Conservation (phyloP, 2,113 vertebrate genomes). For the Eurypyga helias region DNA sequence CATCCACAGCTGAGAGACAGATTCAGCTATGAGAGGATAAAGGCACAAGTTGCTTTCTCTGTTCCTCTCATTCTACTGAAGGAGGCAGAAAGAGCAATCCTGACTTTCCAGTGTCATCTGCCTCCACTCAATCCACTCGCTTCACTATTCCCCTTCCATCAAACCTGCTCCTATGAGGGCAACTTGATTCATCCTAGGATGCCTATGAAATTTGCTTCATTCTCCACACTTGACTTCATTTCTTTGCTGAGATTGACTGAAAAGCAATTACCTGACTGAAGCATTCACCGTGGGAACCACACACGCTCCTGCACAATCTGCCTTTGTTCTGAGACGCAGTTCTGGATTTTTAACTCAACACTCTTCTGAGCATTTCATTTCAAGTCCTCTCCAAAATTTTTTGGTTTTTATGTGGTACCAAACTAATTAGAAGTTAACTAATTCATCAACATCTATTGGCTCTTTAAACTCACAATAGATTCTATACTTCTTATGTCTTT, state of each 20-base stretch:
- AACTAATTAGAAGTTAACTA: constrained; percentile 38
- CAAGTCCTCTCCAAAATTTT: not conserved
- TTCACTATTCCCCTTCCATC: not conserved
- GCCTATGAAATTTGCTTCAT: not conserved
- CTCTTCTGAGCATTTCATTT: constrained; percentile 7
- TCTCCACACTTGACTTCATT: not conserved
- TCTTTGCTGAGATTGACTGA: constrained; percentile 10
- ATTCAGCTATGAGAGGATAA: not conserved
- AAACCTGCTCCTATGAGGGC: fast-evolving
- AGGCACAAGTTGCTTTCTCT: not conserved
- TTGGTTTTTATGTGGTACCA: not conserved
- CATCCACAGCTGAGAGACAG: not conserved
- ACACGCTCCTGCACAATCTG: not conserved
- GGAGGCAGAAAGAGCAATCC: not conserved
- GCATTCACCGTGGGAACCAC: not conserved
- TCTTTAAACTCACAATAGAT: constrained; percentile 21
- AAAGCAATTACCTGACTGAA: constrained; percentile 24
- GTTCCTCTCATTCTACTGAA: not conserved
- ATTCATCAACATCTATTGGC: constrained; percentile 39
- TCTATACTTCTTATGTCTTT: not conserved
- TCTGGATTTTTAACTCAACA: not conserved
- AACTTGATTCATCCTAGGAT: not conserved
- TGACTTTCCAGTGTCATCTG: not conserved
- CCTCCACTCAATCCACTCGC: not conserved
- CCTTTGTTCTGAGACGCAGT: not conserved